Evolutionary conservation across 2,797 vertebrate genomes (phyloP).

Genomic region (Phrynocephalus forsythii): DNA sequence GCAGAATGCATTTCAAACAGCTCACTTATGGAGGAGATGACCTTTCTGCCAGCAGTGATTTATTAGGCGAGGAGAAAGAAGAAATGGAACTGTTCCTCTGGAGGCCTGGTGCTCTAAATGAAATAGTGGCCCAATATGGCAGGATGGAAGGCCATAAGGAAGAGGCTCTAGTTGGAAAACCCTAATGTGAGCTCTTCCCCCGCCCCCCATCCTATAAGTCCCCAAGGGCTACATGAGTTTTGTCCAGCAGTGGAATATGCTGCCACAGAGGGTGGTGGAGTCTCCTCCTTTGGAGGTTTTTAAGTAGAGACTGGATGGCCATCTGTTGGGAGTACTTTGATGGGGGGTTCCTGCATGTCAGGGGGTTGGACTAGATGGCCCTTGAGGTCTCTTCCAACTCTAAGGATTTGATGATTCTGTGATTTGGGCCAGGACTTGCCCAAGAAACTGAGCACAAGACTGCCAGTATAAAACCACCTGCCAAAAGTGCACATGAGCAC

Average conservation of each 20-base stretch:
- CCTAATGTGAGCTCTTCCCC: not conserved
- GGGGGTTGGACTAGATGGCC: too few species aligned
- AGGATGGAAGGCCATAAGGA: constrained; percentile 2
- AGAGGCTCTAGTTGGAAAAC: not conserved
- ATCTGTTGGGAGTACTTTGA: too few species aligned
- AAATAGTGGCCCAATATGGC: constrained; percentile 7
- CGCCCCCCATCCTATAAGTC: not conserved
- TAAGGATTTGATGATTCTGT: not conserved
- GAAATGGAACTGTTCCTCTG: not conserved
- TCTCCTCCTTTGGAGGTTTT: too few species aligned
- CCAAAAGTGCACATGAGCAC: too few species aligned
- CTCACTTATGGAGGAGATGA: constrained; percentile 6
- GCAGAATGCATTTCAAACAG: constrained; percentile 25
- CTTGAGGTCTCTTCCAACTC: too few species aligned
- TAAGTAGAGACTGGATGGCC: too few species aligned
- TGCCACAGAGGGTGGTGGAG: too few species aligned
- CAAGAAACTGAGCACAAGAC: too few species aligned
- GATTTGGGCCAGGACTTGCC: not conserved
- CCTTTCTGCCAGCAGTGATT: constrained; percentile 2
- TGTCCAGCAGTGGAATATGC: too few species aligned
- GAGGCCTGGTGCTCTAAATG: not conserved
- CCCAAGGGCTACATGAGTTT: not conserved
- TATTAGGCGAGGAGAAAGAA: not conserved
- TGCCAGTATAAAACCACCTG: too few species aligned
- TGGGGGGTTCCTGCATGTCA: too few species aligned